Conservation (phyloP, 2,888 invertebrate genomes). For the Pheosia gnoma region DNA sequence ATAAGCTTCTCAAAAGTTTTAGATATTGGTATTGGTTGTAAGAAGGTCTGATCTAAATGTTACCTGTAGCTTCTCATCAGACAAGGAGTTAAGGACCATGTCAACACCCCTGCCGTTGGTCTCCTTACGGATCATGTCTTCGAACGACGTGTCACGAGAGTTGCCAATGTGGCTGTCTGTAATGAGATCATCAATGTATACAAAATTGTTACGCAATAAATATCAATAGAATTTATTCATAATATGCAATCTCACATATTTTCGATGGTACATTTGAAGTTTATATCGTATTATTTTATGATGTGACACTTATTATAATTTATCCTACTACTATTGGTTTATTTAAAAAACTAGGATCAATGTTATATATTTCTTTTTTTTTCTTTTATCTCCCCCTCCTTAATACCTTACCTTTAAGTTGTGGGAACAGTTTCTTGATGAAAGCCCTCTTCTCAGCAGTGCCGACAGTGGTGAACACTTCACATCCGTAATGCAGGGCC, state of each 20-base stretch:
- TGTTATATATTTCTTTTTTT: no score
- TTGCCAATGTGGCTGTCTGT: conserved; percentile 90
- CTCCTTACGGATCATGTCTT: conserved; percentile 90
- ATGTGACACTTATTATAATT: no score
- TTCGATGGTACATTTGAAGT: no score
- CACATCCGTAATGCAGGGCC: conserved; percentile 94
- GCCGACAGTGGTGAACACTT: conserved; percentile 97
- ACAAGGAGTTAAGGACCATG: conserved; percentile 94
- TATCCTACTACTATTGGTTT: no score
- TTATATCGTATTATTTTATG: no score
- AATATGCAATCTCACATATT: no score
- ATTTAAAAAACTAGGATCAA: no score
- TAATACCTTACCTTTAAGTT: conserved; percentile 77
- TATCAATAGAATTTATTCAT: no score
- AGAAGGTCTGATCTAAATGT: neutral
- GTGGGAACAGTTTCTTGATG: conserved; percentile 94
- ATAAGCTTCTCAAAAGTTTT: no score
- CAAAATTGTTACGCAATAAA: no score
- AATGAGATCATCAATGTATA: conserved; percentile 1
- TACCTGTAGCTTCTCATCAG: conserved; percentile 94
- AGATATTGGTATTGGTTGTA: no score
- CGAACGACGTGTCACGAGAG: conserved; percentile 94
- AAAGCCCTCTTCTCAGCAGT: conserved; percentile 94
- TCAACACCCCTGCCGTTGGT: conserved; percentile 96
- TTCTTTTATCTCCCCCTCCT: neutral